Evolutionary conservation across 1,140 invertebrate species (phyloP), one percentile per base, ranked within the genome.

Genomic region (Ylistrum balloti): DNA sequence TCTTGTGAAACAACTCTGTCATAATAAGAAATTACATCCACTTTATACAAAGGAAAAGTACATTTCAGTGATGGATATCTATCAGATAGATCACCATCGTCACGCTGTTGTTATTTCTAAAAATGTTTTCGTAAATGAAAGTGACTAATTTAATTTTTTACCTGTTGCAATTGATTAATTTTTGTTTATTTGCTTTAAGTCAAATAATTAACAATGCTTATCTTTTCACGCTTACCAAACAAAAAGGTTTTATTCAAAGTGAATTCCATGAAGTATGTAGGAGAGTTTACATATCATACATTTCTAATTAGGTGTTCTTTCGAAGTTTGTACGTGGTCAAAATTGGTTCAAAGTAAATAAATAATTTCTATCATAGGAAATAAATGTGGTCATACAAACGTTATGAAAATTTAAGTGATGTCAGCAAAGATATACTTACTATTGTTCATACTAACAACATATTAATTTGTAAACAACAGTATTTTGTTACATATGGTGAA

Each of bases 61-160:
- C 22, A 74, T 28, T 74, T 74, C 22, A 74, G 13, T 74, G 56
- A 74, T 74, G 56, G 56, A 74, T 74, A n/a, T 74, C 5, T 28
- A 74, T n/a, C 56, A 74, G n/a, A 74, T 74, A n/a, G 22, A 74
- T 74, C 56, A 11, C 5, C 17, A 1, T 74, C 9, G 56, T 74
- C 56, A 74, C 56, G n/a, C 22, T 9, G 22, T 28, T 17, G 56
- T 74, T 7, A 28, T 74, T 74, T 74, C 56, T 74, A 74, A n/a
- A 11, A 28, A 74, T 7, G 0, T 74, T 28, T 74, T 28, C 56
- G 28, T 74, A n/a, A 22, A 17, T 28, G 11, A 74, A 74, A 0
- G 56, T 74, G 56, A 74, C 56, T 74, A 74, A 74, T 74, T 74
- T n/a, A 74, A 74, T 74, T 74, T 74, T 74, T 74, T 74, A 74